Conservation (phyloP, 2,797 vertebrate species). For the Botia kubotai region DNA sequence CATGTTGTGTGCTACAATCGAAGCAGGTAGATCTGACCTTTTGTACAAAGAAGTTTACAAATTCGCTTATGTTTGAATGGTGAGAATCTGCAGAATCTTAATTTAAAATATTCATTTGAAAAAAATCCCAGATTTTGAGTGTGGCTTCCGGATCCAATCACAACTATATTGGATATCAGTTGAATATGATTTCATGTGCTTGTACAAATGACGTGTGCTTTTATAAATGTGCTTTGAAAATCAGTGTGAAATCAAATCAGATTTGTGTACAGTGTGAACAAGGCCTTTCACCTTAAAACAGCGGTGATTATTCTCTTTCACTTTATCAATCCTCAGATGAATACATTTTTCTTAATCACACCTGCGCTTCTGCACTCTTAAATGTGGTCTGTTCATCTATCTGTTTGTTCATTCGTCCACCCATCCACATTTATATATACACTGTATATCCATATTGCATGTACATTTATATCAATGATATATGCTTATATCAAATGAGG, state of each 20-base stretch:
- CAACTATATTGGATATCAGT: background rate
- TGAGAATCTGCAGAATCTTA: too few relatives aligned
- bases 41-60: too few relatives aligned
- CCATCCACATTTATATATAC: constrained; percentile 4
- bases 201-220: too few relatives aligned
- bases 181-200: background rate
- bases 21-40: too few relatives aligned
- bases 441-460: constrained; percentile 34
- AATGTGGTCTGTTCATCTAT: constrained; percentile 4
- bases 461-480: background rate
- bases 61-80: too few relatives aligned
- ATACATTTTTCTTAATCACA: background rate
- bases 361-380: background rate
- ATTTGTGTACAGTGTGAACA: constrained; percentile 27
- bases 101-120: too few relatives aligned
- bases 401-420: constrained; percentile 20
- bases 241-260: background rate
- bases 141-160: background rate
- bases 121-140: background rate
- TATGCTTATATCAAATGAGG: constrained; percentile 27
- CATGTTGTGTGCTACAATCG: too few relatives aligned
- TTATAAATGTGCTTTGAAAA: background rate
- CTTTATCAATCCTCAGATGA: background rate
- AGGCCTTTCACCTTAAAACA: constrained; percentile 18
- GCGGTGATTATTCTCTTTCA: background rate